These are phyloP conservation scores for Scaptomyza tumidula DNA, from an alignment of 2,888 invertebrate genomes.

Conservation along the genomic window DNA sequence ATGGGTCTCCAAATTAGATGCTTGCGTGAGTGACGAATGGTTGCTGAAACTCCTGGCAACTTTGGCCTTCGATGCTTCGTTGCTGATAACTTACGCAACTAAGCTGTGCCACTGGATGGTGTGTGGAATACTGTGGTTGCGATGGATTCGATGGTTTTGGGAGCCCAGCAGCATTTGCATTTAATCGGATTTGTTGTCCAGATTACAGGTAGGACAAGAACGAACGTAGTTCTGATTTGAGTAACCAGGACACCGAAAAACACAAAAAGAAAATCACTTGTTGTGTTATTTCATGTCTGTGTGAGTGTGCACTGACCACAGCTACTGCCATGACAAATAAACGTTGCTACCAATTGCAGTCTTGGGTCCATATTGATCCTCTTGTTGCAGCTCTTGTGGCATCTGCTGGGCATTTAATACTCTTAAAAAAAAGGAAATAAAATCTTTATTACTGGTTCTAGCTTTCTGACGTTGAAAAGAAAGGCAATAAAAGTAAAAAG, in stretches of 20 bases:
- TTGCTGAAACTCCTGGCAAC: constrained; percentile 21
- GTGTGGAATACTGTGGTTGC: constrained; percentile 4
- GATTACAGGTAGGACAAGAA: constrained; percentile 71
- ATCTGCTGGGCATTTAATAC: constrained; percentile 45
- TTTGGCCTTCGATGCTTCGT: constrained; percentile 28
- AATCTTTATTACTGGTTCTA: constrained; percentile 10
- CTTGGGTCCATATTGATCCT: constrained; percentile 47
- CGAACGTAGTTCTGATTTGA: constrained; percentile 54
- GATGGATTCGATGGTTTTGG: constrained; percentile 8
- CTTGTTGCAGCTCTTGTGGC: constrained; percentile 37
- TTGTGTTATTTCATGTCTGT: constrained; percentile 63
- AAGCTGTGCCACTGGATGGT: constrained; percentile 56
- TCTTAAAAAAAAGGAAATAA: constrained; percentile 18
- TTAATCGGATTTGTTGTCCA: constrained; percentile 77
- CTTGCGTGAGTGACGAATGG: constrained; percentile 52
- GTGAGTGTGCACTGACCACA: constrained; percentile 38
- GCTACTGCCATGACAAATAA: constrained; percentile 76
- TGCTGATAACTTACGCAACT: constrained; percentile 76
- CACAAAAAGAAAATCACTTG: constrained; percentile 63
- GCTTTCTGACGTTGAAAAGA: constrained; percentile 10
- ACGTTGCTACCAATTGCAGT: constrained; percentile 57
- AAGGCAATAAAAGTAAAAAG: constrained; percentile 1
- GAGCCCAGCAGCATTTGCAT: constrained; percentile 64
- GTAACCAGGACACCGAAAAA: constrained; percentile 16
- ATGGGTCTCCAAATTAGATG: constrained; percentile 40